phyloP scores from a whole-genome alignment of 2,797 vertebrate species.

The Manis crassicaudata region DNA sequence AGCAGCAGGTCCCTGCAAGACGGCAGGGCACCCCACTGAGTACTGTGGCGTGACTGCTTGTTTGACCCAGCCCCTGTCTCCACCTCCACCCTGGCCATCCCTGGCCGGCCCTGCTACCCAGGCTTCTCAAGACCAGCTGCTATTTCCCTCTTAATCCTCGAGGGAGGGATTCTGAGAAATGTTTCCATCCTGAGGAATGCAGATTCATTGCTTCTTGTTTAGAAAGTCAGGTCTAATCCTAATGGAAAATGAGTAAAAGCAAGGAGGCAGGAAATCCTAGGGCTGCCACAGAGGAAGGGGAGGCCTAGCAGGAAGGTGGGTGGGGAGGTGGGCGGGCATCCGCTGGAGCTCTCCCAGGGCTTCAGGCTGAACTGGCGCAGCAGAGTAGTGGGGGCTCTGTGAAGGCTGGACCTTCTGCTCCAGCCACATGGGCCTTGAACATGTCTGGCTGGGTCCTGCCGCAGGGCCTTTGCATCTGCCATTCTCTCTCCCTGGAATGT shows the following conservation, averaged over 20 bases:
- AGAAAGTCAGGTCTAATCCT: background rate
- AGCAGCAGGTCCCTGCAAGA: fast-evolving
- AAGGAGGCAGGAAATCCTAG: background rate
- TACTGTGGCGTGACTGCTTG: too few species aligned
- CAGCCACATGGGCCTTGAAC: background rate
- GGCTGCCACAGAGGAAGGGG: background rate
- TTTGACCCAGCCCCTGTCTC: too few species aligned
- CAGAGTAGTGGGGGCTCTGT: background rate
- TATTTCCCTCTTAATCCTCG: background rate
- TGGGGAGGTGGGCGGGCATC: too few species aligned
- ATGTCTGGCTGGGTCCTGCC: too few species aligned
- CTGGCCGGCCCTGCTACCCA: fast-evolving
- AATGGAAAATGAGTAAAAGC: background rate
- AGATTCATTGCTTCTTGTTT: background rate
- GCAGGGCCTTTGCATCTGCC: background rate
- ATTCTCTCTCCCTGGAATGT: background rate
- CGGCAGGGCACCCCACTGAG: fast-evolving
- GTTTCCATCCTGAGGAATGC: background rate
- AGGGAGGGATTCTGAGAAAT: background rate
- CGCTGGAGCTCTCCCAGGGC: background rate
- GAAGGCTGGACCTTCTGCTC: background rate
- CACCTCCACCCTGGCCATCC: fast-evolving
- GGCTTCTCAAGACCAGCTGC: background rate
- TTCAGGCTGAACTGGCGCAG: background rate
- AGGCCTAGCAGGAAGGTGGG: fast-evolving